Conservation (phyloP, 2,888 invertebrate species). For the Sinopyrophorus schimmeli region DNA sequence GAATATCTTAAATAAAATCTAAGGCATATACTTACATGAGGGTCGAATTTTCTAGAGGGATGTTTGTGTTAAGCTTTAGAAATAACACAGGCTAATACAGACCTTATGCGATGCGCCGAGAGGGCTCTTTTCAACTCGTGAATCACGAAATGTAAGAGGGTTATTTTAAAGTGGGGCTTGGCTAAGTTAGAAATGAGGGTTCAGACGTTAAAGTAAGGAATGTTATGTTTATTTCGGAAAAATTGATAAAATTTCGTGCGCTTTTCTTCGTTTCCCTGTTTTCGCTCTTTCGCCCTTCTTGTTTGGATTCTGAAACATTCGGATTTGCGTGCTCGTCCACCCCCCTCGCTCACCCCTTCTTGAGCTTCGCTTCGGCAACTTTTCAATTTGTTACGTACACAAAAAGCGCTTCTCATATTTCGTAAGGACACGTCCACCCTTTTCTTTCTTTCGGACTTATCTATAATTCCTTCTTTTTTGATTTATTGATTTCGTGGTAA, state of each 20-base stretch:
- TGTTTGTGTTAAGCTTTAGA: conserved; percentile 46
- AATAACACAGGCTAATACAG: conserved; percentile 26
- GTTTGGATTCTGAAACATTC: background rate
- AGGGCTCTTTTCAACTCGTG: conserved; percentile 26
- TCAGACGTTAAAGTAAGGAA: conserved; percentile 49
- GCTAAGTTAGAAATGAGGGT: conserved; percentile 49
- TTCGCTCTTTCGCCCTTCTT: background rate
- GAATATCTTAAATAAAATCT: conserved; percentile 51
- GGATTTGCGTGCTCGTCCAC: too few relatives aligned
- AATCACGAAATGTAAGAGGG: conserved; percentile 43
- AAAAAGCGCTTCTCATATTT: too few relatives aligned
- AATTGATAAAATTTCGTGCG: conserved; percentile 2
- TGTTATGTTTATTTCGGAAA: conserved; percentile 25
- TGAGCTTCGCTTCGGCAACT: too few relatives aligned
- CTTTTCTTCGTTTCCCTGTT: conserved; percentile 5
- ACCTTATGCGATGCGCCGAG: conserved; percentile 34
- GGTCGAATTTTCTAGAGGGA: conserved; percentile 51
- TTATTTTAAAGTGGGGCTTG: conserved; percentile 48
- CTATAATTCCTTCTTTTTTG: too few relatives aligned
- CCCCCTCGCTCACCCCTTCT: too few relatives aligned
- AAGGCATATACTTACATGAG: conserved; percentile 50
- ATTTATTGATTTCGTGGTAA: too few relatives aligned
- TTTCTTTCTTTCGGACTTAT: too few relatives aligned
- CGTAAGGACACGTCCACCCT: too few relatives aligned
- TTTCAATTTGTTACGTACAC: too few relatives aligned